Base-by-base conservation (phyloP, 2,797 vertebrate genomes). In the Halcyon badia region DNA sequence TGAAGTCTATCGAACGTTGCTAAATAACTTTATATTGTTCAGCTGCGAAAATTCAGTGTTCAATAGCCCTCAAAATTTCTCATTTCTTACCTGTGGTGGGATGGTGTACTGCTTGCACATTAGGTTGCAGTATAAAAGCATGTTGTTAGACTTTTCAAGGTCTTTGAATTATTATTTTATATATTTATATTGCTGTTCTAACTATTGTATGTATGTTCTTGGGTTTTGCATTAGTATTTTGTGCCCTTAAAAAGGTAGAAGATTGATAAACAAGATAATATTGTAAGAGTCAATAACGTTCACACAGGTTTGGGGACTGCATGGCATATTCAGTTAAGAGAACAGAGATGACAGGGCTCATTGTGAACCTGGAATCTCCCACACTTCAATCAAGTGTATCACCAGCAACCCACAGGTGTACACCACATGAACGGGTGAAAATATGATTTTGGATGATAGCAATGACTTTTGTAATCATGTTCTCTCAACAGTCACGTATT, bases 1-100 rank as follows among this genome's bases (percentile, higher is more conserved):
- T 96, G 84, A 94, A 89, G 87, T 78, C 81, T 93, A 64, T 90
- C 86, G 90, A 88, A 30, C 87, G 66, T 56, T 93, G 71, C 93
- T 97, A 94, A 92, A 95, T 96, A 97, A 94, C 87, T 94, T 97
- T 56, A 51, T 87, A 64, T 73, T 91, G 33, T 95, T 97, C 86
- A 62, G 11, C 95, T 97, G 90, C 21, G 89, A 97, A 97, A 97
- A 97, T 97, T 95, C 91, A 93, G 87, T 98, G 97, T 96, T 97
- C 96, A 98, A 80, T 98, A 98, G 96, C 97, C 97, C 97, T 98
- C 96, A 97, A 96, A 98, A 97, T 98, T 98, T 98, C 97, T 98
- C 97, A 97, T 97, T 97, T 98, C 96, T 97, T 97, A 91, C 96
- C 97, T 97, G 96, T 97, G 96, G 97, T 97, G 97, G 97, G 65